Percentiles rank a stretch among this genome's conserved stretches.
These are phyloP conservation scores for Telenomus remus DNA, from an alignment of 1,140 invertebrate species.

Conservation along the genomic window DNA sequence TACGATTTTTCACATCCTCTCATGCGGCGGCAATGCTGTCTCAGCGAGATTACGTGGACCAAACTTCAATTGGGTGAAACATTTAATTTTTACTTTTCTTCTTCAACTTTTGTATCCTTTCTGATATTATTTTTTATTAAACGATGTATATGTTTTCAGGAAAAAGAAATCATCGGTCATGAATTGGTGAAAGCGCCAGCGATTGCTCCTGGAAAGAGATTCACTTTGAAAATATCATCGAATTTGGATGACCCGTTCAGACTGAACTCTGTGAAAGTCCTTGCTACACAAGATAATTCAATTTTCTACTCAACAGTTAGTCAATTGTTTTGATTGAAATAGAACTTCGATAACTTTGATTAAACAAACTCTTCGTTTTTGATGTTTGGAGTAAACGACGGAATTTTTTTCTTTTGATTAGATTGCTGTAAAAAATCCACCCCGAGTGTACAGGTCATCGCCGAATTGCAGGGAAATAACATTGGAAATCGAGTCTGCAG, in stretches of 20 bases:
- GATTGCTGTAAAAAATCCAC: constrained; percentile 63
- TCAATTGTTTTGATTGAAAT: constrained; percentile 13
- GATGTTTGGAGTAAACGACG: constrained; percentile 20
- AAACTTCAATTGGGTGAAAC: constrained; percentile 52
- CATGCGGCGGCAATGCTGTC: constrained; percentile 67
- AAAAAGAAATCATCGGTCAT: constrained; percentile 68
- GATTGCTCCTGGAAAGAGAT: constrained; percentile 66
- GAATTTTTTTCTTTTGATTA: constrained; percentile 40
- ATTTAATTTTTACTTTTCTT: background rate
- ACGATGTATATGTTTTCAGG: constrained; percentile 50
- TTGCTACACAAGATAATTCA: constrained; percentile 68
- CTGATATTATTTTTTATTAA: constrained; percentile 3
- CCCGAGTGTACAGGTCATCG: constrained; percentile 65
- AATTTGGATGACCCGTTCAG: constrained; percentile 65
- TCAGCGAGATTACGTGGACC: constrained; percentile 67
- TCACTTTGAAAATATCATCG: constrained; percentile 68
- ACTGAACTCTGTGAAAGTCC: constrained; percentile 67
- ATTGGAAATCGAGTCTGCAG: constrained; percentile 65
- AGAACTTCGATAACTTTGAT: no score
- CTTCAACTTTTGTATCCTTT: constrained; percentile 3
- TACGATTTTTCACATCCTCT: constrained; percentile 69
- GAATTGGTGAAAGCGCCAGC: constrained; percentile 67
- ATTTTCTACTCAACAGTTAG: constrained; percentile 67
- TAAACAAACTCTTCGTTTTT: no score
- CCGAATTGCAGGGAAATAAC: constrained; percentile 67